Evolutionary conservation across 2,888 invertebrate species (phyloP).

Genomic region (Xylota sylvarum): DNA sequence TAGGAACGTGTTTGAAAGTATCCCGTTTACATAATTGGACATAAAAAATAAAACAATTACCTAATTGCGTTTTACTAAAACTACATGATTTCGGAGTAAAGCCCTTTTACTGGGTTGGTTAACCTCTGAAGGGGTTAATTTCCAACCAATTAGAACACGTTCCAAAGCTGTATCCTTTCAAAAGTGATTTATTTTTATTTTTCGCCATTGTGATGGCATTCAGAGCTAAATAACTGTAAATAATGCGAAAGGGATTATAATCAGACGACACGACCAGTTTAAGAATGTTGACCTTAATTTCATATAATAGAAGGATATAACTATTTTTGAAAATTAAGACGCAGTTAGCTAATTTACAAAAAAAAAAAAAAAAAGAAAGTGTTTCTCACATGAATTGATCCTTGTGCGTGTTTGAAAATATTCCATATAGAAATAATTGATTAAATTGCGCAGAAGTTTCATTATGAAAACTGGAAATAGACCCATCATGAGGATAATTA

Average conservation of each 20-base stretch:
- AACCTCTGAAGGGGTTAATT: slow-evolving; percentile 3
- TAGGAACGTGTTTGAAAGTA: not conserved
- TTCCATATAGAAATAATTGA: not conserved
- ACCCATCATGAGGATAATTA: too few relatives aligned
- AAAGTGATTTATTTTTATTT: not conserved
- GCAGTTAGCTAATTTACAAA: not conserved
- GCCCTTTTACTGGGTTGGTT: slow-evolving; percentile 20
- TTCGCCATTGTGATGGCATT: not conserved
- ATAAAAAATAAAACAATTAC: not conserved
- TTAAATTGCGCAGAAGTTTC: not conserved
- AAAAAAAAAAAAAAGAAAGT: not conserved
- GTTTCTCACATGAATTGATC: not conserved
- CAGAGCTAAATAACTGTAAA: not conserved
- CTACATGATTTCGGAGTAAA: not conserved
- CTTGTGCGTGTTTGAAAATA: not conserved
- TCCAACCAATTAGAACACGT: not conserved
- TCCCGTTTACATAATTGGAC: not conserved
- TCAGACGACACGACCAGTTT: not conserved
- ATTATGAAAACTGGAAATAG: not conserved
- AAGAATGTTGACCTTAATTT: not conserved
- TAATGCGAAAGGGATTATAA: slow-evolving; percentile 16
- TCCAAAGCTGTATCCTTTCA: not conserved
- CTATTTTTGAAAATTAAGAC: not conserved
- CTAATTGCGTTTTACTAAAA: not conserved
- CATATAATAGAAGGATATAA: not conserved